phyloP scores from a whole-genome alignment of 2,113 vertebrate species.

The Hippolais icterina region DNA sequence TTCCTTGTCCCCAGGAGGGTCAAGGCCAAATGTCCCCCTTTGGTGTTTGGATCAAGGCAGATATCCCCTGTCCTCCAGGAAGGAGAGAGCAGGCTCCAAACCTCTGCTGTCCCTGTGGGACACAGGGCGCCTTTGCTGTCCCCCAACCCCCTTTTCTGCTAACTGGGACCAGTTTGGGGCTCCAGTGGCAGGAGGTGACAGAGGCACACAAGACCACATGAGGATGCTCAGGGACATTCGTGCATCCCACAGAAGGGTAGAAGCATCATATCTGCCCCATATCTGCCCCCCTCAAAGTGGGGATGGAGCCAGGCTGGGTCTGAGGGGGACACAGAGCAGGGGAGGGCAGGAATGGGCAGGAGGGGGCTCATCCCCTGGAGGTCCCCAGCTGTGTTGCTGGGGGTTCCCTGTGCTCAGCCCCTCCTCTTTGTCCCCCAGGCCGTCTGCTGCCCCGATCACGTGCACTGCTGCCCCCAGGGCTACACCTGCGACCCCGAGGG shows the following conservation, averaged over 20 bases:
- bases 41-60: neutral
- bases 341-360: neutral
- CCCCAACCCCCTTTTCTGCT: neutral
- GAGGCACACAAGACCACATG: fast-evolving
- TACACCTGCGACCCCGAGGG: slow-evolving; percentile 72
- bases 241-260: no score
- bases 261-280: fast-evolving
- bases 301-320: neutral
- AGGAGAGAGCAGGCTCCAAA: neutral
- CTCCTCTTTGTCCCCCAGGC: neutral
- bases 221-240: fast-evolving
- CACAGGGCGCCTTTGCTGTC: neutral
- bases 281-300: neutral
- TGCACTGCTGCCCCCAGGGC: slow-evolving; percentile 39
- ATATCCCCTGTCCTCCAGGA: neutral
- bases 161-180: neutral
- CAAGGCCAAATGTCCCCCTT: neutral
- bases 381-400: neutral
- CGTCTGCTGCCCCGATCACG: neutral
- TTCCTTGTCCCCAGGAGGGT: neutral
- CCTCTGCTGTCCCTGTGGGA: neutral
- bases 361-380: neutral
- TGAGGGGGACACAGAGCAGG: no score
- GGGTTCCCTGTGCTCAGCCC: neutral
- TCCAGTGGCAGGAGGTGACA: neutral